Evolutionary conservation across 2,888 invertebrate genomes (phyloP), one percentile per base, ranked within the genome.

Genomic region (Carterocephalus palaemon): DNA sequence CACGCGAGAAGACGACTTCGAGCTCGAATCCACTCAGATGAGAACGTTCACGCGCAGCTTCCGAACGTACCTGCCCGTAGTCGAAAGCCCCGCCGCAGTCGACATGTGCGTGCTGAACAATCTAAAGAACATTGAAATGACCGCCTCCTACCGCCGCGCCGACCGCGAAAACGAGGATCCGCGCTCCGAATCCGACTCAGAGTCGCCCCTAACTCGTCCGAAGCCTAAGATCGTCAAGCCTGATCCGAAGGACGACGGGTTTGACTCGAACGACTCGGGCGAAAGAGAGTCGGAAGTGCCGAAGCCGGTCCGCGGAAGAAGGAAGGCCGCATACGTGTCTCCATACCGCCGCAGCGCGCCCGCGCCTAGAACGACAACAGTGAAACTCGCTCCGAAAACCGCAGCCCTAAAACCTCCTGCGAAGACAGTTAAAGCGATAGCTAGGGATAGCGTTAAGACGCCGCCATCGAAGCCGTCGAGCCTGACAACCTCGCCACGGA

Each of bases 301-400:
- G 0, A 92, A 92, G 64, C 84, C 79, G 0, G 83, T 92, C 17
- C 77, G 93, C 45, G 93, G 93, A 0, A 77, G 91, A 34, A 88
- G 92, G 60, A 93, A 92, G 70, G 90, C 92, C 0, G 77, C 91
- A 24, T 94, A 94, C 67, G 80, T 90, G 8, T 89, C 91, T 6
- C 89, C 90, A 5, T 89, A 90, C 62, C 72, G 87, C 56, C 66
- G 85, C 38, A 81, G 62, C 47, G 64, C 70, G 1, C 62, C 81
- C 1, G 59, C 67, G 5, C n/a, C n/a, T n/a, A n/a, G n/a, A n/a
- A n/a, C 64, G 1, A 49, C 68, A 5, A 51, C 49, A 2, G n/a
- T 42, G 3, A 62, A 53, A 49, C 37, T 43, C 7, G 48, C 64
- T 7, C 54, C 58, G 10, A 77, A 74, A 51, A 57, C 62, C 31